Base-by-base conservation (phyloP, 2,888 invertebrate species). In the Ochropacha duplaris region DNA sequence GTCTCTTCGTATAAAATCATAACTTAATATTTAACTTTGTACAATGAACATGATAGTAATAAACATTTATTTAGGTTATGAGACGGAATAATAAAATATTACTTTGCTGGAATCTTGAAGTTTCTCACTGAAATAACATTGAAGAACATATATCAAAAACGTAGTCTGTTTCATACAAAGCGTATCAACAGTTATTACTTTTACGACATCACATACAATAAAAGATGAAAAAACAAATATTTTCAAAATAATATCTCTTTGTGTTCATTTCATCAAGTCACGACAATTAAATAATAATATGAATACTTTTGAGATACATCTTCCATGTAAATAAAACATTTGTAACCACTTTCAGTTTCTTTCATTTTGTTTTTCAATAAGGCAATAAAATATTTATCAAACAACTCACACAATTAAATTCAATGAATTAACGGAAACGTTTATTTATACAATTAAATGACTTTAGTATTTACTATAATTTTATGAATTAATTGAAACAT, bases 271-370 rank as follows among this genome's bases (percentile, higher is more conserved):
- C 79, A 82, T 85, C 83, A 83, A 77, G 77, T 66, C 71, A 68
- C 71, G 65, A 69, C 73, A 71, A 76, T 72, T 79, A 71, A 84
- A 83, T 83, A 81, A 78, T 82, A 77, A 76, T 83, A 86, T 87
- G 87, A 88, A 88, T 88, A 87, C 85, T 84, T 76, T 87, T 79
- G 77, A 77, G 79, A 81, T 76, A 82, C 73, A 9, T 19, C n/a
- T n/a, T n/a, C n/a, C n/a, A n/a, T n/a, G n/a, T n/a, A n/a, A n/a
- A n/a, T n/a, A n/a, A n/a, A n/a, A n/a, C n/a, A n/a, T n/a, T n/a
- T n/a, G n/a, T n/a, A n/a, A n/a, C n/a, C n/a, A n/a, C n/a, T n/a
- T n/a, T n/a, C n/a, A n/a, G n/a, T n/a, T n/a, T n/a, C n/a, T n/a
- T n/a, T n/a, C n/a, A n/a, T n/a, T n/a, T n/a, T n/a, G n/a, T n/a